Conservation (phyloP, 2,113 vertebrate species). For the Corvus cornix region DNA sequence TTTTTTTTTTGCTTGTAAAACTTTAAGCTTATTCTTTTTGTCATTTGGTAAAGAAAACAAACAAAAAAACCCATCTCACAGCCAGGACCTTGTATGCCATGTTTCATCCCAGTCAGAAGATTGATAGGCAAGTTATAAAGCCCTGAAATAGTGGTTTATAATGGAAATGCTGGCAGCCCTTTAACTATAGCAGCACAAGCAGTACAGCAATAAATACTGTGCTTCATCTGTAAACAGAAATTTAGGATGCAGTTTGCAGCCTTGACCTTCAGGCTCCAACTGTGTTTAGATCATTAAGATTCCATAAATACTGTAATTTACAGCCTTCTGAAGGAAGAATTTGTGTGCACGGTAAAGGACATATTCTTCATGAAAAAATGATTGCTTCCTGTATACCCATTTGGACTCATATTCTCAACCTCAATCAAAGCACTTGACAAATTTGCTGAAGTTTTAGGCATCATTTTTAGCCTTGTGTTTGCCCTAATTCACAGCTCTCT, state of each 20-base stretch:
- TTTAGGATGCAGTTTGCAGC: constrained; percentile 72
- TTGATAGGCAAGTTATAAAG: constrained; percentile 65
- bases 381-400: constrained; percentile 61
- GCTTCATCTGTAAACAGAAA: constrained; percentile 81
- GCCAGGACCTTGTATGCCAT: constrained; percentile 46
- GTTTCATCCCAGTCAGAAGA: constrained; percentile 59
- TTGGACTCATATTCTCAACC: constrained; percentile 31
- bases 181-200: constrained; percentile 59
- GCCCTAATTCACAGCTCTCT: constrained; percentile 17
- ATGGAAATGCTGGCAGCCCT: constrained; percentile 70
- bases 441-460: constrained; percentile 43
- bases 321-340: constrained; percentile 63
- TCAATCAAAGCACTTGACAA: constrained; percentile 49
- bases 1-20: neutral
- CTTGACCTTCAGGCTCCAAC: constrained; percentile 82
- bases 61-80: neutral
- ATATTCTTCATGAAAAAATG: constrained; percentile 44
- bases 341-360: constrained; percentile 58
- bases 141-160: constrained; percentile 73
- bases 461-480: constrained; percentile 42
- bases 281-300: constrained; percentile 72
- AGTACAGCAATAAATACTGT: constrained; percentile 72
- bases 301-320: constrained; percentile 77
- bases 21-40: neutral
- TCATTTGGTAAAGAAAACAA: constrained; percentile 45